Conservation (phyloP, 35 echinoderm and acorn worm species). For the Anneissia japonica region DNA sequence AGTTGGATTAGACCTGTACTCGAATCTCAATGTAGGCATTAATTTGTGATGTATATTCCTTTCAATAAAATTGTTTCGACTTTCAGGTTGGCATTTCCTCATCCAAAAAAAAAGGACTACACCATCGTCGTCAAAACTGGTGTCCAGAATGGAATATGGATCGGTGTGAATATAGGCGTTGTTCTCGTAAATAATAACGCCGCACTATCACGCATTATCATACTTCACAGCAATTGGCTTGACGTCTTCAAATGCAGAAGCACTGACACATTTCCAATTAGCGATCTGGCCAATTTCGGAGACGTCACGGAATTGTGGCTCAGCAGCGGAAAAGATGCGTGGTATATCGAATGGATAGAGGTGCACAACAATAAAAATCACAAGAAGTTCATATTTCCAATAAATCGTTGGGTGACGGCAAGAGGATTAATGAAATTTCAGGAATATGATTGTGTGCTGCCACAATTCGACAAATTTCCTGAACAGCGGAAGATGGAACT, state of each 20-base stretch:
- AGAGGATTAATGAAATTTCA: conserved; percentile 24
- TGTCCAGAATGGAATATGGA: conserved; percentile 76
- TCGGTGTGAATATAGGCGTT: conserved; percentile 58
- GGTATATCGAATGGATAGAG: conserved; percentile 51
- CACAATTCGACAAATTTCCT: conserved; percentile 57
- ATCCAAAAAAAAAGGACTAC: no score
- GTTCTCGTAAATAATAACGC: conserved; percentile 46
- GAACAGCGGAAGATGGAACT: conserved; percentile 50
- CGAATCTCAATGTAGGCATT: no score
- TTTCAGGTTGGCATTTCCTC: no score
- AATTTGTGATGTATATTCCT: no score
- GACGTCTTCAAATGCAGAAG: conserved; percentile 66
- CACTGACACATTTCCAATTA: conserved; percentile 55
- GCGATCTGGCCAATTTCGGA: conserved; percentile 62
- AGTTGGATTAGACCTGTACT: no score
- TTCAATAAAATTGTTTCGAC: no score
- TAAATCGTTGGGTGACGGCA: conserved; percentile 72
- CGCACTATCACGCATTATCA: conserved; percentile 48
- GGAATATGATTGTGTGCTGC: conserved; percentile 39
- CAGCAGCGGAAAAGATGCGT: conserved; percentile 22
- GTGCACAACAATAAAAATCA: not conserved
- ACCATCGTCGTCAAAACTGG: conserved; percentile 69
- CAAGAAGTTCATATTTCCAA: conserved; percentile 41
- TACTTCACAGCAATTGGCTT: conserved; percentile 43
- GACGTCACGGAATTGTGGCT: conserved; percentile 52